Percentiles rank a stretch among this genome's conserved stretches.
Conservation (phyloP, 2,888 invertebrate genomes). For the Andrena haemorrhoa region DNA sequence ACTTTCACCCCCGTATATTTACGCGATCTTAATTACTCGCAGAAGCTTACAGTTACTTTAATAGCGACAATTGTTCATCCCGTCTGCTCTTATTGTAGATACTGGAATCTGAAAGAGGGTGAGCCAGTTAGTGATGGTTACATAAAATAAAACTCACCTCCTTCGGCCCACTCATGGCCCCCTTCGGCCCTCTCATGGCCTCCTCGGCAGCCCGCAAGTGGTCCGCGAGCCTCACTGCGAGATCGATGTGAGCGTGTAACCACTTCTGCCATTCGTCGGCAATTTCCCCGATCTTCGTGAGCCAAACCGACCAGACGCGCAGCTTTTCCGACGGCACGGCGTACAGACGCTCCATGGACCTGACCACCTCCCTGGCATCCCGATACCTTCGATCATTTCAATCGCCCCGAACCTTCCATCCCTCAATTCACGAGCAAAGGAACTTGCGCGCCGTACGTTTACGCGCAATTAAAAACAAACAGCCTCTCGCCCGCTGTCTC, state of each 20-base stretch:
- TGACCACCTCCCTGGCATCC: conserved; percentile 47
- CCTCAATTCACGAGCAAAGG: too few species aligned
- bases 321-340: conserved; percentile 76
- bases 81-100: neutral
- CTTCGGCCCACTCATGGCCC: conserved; percentile 19
- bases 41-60: neutral
- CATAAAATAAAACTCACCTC: conserved; percentile 35
- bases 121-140: conserved; percentile 2
- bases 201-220: conserved; percentile 60
- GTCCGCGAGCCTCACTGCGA: conserved; percentile 68
- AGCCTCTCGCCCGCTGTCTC: neutral
- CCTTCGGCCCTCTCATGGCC: conserved; percentile 21
- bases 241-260: conserved; percentile 74
- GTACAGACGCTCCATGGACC: conserved; percentile 70
- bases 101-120: conserved; percentile 27
- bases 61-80: conserved; percentile 19
- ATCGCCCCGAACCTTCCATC: neutral
- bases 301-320: conserved; percentile 78
- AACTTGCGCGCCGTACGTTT: neutral
- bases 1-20: neutral
- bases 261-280: conserved; percentile 78
- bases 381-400: conserved; percentile 5
- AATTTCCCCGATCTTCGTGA: conserved; percentile 74
- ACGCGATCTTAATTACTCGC: conserved; percentile 5
- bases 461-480: conserved; percentile 25